Evolutionary conservation across 2,888 invertebrate genomes (phyloP).

Genomic region (Spodoptera littoralis): DNA sequence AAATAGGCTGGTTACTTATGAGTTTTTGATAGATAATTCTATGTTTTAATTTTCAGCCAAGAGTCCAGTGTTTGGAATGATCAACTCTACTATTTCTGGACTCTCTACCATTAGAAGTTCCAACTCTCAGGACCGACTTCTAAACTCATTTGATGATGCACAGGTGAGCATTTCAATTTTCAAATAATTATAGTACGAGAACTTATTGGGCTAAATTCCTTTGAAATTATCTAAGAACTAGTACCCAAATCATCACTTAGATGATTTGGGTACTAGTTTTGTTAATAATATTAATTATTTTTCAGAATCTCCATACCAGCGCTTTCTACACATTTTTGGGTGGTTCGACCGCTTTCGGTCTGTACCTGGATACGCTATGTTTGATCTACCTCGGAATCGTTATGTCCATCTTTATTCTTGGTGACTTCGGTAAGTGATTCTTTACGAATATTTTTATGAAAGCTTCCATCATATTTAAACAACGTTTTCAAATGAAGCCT

Average conservation of each 20-base stretch:
- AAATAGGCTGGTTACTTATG: too few relatives aligned
- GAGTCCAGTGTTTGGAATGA: constrained; percentile 94
- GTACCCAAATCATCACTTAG: too few relatives aligned
- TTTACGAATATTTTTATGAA: background rate
- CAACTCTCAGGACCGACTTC: constrained; percentile 89
- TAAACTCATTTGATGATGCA: constrained; percentile 88
- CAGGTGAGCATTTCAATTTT: constrained; percentile 75
- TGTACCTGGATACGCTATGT: constrained; percentile 92
- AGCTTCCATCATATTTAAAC: too few relatives aligned
- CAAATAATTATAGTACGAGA: too few relatives aligned
- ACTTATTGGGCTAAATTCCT: too few relatives aligned
- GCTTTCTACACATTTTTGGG: constrained; percentile 91
- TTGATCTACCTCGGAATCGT: constrained; percentile 91
- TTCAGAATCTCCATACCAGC: constrained; percentile 91
- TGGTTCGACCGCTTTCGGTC: constrained; percentile 91
- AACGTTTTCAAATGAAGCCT: too few relatives aligned
- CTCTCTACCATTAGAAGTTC: constrained; percentile 93
- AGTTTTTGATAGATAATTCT: background rate
- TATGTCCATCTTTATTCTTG: constrained; percentile 90
- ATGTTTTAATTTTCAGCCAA: constrained; percentile 87
- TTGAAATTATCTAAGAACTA: background rate
- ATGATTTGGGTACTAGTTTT: background rate
- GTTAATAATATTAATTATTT: constrained; percentile 26
- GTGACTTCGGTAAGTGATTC: constrained; percentile 86
- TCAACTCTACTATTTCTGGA: constrained; percentile 93